These are phyloP conservation scores for Anastrepha ludens DNA, from an alignment of 1,140 invertebrate species.

Conservation along the genomic window DNA sequence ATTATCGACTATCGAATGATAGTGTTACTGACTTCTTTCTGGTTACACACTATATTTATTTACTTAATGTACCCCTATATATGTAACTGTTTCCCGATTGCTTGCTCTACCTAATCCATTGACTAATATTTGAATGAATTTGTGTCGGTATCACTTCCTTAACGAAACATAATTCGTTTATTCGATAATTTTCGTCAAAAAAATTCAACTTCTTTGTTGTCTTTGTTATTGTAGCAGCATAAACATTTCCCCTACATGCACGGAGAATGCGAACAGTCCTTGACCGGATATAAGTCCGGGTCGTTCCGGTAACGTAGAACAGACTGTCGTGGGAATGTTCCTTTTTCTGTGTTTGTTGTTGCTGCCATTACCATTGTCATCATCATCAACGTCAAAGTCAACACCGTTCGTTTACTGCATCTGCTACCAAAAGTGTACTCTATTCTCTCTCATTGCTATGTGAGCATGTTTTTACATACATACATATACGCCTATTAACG, in stretches of 20 bases:
- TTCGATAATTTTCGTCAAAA: conserved; percentile 9
- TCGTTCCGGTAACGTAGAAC: no score
- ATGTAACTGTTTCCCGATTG: not conserved
- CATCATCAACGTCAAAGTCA: not conserved
- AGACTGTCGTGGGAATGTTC: no score
- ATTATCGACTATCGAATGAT: no score
- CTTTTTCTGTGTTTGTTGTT: not conserved
- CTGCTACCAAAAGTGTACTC: not conserved
- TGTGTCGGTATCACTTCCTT: not conserved
- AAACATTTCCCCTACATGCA: no score
- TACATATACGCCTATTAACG: not conserved
- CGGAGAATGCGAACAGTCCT: no score
- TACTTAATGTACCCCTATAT: no score
- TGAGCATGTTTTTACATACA: no score
- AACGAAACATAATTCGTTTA: not conserved
- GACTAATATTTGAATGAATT: not conserved
- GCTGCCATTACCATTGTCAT: not conserved
- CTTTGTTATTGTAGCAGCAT: not conserved
- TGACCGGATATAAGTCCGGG: no score
- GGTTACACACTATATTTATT: no score
- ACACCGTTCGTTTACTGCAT: not conserved
- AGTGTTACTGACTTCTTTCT: no score
- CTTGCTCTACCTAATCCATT: not conserved
- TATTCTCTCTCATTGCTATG: not conserved
- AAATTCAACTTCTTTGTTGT: not conserved